A percentile compares a stretch with the other conserved stretches of the same genome.
Conservation (phyloP, 2,113 vertebrate genomes). For the Rhadina sibilatrix region DNA sequence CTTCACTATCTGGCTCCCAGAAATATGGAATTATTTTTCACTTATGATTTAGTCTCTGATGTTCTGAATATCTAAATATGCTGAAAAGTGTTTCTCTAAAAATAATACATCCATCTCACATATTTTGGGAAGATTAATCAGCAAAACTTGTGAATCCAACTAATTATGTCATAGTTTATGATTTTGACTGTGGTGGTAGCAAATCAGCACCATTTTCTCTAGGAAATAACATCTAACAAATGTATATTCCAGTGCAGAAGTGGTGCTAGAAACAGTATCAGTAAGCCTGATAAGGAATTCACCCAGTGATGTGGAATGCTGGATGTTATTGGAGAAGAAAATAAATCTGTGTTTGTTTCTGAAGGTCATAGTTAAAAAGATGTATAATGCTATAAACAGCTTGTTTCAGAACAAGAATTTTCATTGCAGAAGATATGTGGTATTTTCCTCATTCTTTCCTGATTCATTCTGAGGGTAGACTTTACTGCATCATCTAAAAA, state of each 20-base stretch:
- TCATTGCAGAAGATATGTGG: background rate
- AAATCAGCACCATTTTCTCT: background rate
- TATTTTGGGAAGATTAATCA: background rate
- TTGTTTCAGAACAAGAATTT: slow-evolving; percentile 9
- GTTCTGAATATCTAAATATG: background rate
- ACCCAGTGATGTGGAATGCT: background rate
- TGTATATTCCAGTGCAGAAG: background rate
- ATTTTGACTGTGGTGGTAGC: background rate
- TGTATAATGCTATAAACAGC: background rate
- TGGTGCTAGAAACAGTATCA: background rate
- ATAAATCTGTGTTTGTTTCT: background rate
- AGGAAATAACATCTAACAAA: background rate
- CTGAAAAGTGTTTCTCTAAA: background rate
- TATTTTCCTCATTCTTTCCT: background rate
- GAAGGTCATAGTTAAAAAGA: slow-evolving; percentile 1
- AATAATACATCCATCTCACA: background rate
- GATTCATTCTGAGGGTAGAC: background rate
- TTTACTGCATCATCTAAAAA: slow-evolving; percentile 4
- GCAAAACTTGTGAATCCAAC: background rate
- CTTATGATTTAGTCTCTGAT: background rate
- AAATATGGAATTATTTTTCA: background rate
- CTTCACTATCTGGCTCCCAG: background rate
- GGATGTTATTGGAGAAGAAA: background rate
- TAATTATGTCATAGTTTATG: background rate
- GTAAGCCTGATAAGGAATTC: background rate